Evolutionary conservation across 2,888 invertebrate genomes (phyloP).

Genomic region (Ophraella communa): DNA sequence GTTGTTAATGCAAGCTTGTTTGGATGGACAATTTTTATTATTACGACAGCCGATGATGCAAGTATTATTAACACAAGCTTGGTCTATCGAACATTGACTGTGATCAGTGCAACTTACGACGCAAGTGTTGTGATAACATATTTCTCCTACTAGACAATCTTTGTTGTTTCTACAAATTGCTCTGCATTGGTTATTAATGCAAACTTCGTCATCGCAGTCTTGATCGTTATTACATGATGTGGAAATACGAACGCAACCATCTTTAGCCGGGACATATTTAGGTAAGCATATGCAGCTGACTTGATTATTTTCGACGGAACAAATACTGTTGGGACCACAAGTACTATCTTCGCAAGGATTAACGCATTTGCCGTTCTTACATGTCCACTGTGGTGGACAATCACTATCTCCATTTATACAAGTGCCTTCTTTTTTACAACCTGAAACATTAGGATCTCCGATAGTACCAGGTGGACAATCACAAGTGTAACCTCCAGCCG

Average conservation of each 20-base stretch:
- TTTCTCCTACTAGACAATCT: constrained; percentile 82
- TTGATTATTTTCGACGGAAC: constrained; percentile 77
- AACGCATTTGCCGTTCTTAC: constrained; percentile 73
- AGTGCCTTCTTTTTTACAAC: constrained; percentile 80
- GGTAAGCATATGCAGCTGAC: constrained; percentile 81
- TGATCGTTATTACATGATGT: constrained; percentile 72
- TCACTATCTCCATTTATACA: constrained; percentile 76
- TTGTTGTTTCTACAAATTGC: constrained; percentile 77
- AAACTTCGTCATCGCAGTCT: constrained; percentile 81
- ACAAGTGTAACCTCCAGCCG: constrained; percentile 75
- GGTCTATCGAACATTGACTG: constrained; percentile 77
- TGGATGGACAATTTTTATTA: constrained; percentile 78
- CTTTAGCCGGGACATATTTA: constrained; percentile 74
- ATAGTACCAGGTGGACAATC: constrained; percentile 78
- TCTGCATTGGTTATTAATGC: constrained; percentile 84
- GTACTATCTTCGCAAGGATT: constrained; percentile 79
- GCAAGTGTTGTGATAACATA: constrained; percentile 80
- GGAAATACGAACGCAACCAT: constrained; percentile 76
- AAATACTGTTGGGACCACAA: constrained; percentile 83
- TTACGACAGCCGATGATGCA: constrained; percentile 86
- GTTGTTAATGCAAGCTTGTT: constrained; percentile 82
- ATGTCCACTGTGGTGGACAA: constrained; percentile 78
- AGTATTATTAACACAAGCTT: constrained; percentile 81
- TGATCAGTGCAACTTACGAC: constrained; percentile 81
- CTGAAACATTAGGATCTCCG: constrained; percentile 77